Conservation (phyloP, 2,113 vertebrate species). For the Emydura subglobosa region DNA sequence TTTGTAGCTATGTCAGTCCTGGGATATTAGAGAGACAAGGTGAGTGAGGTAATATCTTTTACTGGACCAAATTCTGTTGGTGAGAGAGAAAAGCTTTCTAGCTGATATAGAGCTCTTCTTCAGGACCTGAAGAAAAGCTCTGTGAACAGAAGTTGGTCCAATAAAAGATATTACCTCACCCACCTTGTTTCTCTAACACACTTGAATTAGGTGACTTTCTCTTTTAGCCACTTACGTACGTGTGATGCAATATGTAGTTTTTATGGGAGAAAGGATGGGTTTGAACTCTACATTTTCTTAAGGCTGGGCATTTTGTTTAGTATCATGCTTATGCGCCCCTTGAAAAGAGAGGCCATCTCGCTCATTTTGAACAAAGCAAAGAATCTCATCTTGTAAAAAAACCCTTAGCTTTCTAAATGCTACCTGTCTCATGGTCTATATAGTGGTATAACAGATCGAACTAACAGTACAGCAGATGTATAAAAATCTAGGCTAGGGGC, state of each 20-base stretch:
- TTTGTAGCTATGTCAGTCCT: no score
- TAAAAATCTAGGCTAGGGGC: not conserved
- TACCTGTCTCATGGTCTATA: not conserved
- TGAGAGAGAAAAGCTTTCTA: not conserved
- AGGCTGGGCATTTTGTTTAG: not conserved
- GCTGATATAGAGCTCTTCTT: not conserved
- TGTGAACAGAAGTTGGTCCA: not conserved
- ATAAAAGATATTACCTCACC: not conserved
- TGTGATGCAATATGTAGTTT: not conserved
- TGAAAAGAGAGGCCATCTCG: not conserved
- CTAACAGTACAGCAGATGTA: not conserved
- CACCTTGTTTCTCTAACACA: not conserved
- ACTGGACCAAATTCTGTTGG: not conserved
- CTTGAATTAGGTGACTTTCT: not conserved
- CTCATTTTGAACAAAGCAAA: not conserved
- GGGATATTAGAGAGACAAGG: not conserved
- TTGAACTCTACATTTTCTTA: not conserved
- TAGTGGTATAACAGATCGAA: not conserved
- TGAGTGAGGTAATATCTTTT: not conserved
- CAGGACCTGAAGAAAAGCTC: not conserved
- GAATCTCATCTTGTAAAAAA: not conserved
- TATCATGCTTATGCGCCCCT: not conserved
- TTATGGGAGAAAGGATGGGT: fast-evolving
- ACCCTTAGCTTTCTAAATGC: not conserved
- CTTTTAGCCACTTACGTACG: not conserved